Base-by-base conservation (phyloP, 2,797 vertebrate species). In the Myoxocephalus aenaeus region DNA sequence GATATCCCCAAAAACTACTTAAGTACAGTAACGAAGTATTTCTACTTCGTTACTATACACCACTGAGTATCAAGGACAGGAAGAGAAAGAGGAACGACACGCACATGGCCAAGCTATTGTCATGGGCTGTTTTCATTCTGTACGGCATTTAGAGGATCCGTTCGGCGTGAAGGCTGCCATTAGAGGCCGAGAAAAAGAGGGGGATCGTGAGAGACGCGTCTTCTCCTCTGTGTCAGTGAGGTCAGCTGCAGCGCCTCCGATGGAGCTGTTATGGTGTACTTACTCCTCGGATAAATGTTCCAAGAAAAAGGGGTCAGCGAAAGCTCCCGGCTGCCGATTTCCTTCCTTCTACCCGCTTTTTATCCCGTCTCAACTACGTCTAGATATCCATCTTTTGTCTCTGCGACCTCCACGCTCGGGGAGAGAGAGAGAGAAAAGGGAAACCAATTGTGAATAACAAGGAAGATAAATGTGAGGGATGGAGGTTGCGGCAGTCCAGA, bases 381-480 rank as follows among this genome's bases (percentile, higher is more conserved):
- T 53, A 50, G 50, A 87, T 85, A 84, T 87, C 87, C 79, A 72
- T 82, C 83, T 75, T 75, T 9, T 82, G 74, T 81, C 66, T 84
- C 48, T 18, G 65, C 38, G 9, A 76, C 80, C 77, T 82, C 73
- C 48, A 68, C 44, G 4, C 61, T 50, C 67, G 10, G 11, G 10
- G 50, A 66, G 65, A 68, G 13, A 48, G 48, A 22, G 65, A 17
- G 44, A 65, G 82, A 75, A 77, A 69, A 14, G 44, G 67, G 82
- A 75, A 79, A 46, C 65, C 73, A 75, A 68, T 38, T 7, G 36
- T 71, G 81, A 86, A 80, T 75, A 61, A 72, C 67, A 54, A 42
- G 66, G 40, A 40, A 80, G 76, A 85, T 72, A 73, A 71, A 79
- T 34, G 50, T 71, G 51, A 64, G 64, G 51, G 40, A 29, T 56